Evolutionary conservation across 1,140 invertebrate genomes (phyloP).

Genomic region (Magallana ariakensis): DNA sequence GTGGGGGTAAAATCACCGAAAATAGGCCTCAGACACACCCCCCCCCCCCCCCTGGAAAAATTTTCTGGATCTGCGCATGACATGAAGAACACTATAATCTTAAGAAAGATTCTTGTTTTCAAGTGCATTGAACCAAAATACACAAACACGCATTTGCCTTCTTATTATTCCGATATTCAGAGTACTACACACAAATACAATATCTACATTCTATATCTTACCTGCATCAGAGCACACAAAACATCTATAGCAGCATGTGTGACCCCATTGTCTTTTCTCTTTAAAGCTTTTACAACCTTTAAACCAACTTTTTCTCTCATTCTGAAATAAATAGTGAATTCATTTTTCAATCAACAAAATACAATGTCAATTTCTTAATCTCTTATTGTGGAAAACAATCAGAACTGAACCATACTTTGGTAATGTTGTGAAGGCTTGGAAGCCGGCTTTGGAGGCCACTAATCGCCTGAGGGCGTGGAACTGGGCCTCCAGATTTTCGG

Average conservation of each 20-base stretch:
- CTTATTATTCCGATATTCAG: background rate
- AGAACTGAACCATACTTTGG: constrained; percentile 84
- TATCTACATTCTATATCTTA: constrained; percentile 52
- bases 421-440: constrained; percentile 95
- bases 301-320: constrained; percentile 96
- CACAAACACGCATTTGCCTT: background rate
- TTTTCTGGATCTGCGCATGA: no score
- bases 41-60: no score
- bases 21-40: no score
- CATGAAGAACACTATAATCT: no score
- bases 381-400: background rate
- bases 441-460: constrained; percentile 98
- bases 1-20: no score
- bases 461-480: constrained; percentile 96
- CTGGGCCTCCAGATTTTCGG: constrained; percentile 88
- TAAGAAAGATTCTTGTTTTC: no score
- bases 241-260: constrained; percentile 98
- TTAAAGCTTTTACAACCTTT: constrained; percentile 94
- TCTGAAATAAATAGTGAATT: constrained; percentile 78
- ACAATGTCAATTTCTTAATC: constrained; percentile 32
- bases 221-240: constrained; percentile 97
- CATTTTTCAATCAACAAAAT: background rate
- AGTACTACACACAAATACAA: background rate
- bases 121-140: no score
- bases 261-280: constrained; percentile 92